Conservation (phyloP, 2,113 vertebrate species). For the Hipposideros armiger region DNA sequence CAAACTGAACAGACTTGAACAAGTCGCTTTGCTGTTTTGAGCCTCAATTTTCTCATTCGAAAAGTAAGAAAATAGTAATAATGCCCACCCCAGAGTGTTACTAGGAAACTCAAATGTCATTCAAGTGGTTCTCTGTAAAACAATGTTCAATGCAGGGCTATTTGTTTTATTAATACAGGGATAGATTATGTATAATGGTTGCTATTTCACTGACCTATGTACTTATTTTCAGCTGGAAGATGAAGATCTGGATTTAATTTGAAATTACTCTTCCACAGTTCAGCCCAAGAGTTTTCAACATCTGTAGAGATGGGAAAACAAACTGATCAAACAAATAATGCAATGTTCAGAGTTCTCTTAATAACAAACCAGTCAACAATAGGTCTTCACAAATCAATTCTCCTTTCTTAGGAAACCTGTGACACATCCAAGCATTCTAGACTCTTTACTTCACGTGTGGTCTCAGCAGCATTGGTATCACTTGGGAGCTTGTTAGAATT, state of each 20-base stretch:
- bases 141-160: neutral
- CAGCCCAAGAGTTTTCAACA: slow-evolving; percentile 91
- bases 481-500: neutral
- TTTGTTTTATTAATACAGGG: neutral
- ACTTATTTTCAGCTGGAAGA: slow-evolving; percentile 96
- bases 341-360: slow-evolving; percentile 51
- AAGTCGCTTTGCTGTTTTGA: slow-evolving; percentile 19
- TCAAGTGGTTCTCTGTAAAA: slow-evolving; percentile 28
- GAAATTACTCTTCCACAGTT: slow-evolving; percentile 92
- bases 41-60: neutral
- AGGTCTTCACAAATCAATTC: neutral
- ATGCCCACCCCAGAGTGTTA: neutral
- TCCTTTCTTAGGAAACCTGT: neutral
- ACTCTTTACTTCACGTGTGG: neutral
- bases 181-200: neutral
- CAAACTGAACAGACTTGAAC: neutral
- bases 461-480: neutral
- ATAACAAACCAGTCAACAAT: slow-evolving; percentile 40
- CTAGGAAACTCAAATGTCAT: neutral
- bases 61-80: slow-evolving; percentile 30
- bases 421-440: slow-evolving; percentile 28
- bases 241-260: slow-evolving; percentile 93
- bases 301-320: slow-evolving; percentile 86
- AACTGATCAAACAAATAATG: slow-evolving; percentile 22
- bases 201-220: slow-evolving; percentile 92